A percentile compares a stretch with the other conserved stretches of the same genome.
Conservation (phyloP, 2,888 invertebrate species). For the Lydus trimaculatus region DNA sequence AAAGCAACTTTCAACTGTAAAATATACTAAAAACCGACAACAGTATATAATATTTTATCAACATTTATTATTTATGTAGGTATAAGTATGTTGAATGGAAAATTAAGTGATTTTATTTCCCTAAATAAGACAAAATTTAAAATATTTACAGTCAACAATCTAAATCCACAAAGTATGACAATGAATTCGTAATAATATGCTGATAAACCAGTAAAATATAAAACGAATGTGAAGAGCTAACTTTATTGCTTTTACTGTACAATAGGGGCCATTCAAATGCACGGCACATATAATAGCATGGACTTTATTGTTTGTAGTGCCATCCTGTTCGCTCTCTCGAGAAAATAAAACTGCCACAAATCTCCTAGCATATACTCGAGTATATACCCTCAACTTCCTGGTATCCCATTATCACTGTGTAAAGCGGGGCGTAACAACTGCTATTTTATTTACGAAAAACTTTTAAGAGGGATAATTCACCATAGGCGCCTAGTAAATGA, state of each 20-base stretch:
- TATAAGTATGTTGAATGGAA: not conserved
- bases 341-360: constrained; percentile 54
- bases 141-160: not conserved
- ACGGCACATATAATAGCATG: constrained; percentile 47
- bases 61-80: too few relatives aligned
- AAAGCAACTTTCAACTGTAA: constrained; percentile 36
- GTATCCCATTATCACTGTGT: constrained; percentile 45
- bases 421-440: constrained; percentile 42
- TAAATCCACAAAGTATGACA: constrained; percentile 11
- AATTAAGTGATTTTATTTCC: not conserved
- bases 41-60: constrained; percentile 29
- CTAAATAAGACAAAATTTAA: not conserved
- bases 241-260: constrained; percentile 37
- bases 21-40: constrained; percentile 29
- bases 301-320: constrained; percentile 53
- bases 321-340: constrained; percentile 46
- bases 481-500: not conserved
- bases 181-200: constrained; percentile 30
- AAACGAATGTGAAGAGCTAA: constrained; percentile 35
- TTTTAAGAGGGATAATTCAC: constrained; percentile 32
- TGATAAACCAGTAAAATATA: constrained; percentile 33
- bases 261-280: constrained; percentile 46
- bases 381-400: constrained; percentile 39
- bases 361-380: constrained; percentile 42
- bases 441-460: constrained; percentile 47